Percentiles rank a stretch among this genome's conserved stretches.
Conservation (phyloP, 2,888 invertebrate genomes). For the Cheiracanthium punctorium region DNA sequence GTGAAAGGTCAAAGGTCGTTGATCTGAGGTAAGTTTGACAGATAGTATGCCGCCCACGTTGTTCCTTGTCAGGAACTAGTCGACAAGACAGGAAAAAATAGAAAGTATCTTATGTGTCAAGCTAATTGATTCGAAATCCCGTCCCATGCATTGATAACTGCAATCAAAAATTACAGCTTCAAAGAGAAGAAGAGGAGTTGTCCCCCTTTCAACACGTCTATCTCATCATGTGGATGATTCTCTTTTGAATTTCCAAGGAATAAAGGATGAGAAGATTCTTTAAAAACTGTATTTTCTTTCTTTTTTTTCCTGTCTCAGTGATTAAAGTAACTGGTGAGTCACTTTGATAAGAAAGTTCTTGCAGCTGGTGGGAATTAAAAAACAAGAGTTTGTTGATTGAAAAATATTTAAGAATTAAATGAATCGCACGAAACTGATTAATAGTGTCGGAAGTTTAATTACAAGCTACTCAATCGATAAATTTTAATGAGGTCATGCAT, state of each 20-base stretch:
- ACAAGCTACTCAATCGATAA: too few species aligned
- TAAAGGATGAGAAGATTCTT: background rate
- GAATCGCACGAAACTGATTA: too few species aligned
- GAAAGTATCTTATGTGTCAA: conserved; percentile 41
- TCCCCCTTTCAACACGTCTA: conserved; percentile 13
- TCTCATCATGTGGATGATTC: background rate
- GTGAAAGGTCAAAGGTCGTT: conserved; percentile 39
- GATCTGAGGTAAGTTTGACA: conserved; percentile 62
- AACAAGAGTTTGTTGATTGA: too few species aligned
- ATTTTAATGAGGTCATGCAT: too few species aligned
- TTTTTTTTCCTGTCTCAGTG: background rate
- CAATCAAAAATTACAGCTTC: conserved; percentile 6
- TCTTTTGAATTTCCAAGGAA: background rate
- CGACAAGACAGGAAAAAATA: conserved; percentile 1
- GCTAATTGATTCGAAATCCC: conserved; percentile 48
- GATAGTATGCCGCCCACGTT: conserved; percentile 63
- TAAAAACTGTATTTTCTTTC: background rate
- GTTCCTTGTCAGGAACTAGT: conserved; percentile 4
- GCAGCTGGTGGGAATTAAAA: too few species aligned
- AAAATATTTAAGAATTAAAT: too few species aligned
- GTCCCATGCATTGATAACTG: conserved; percentile 23
- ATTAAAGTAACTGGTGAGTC: background rate
- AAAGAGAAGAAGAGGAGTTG: background rate
- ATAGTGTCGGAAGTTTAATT: too few species aligned
- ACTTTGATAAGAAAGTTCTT: too few species aligned